Base-by-base conservation (phyloP, 2,113 vertebrate genomes). In the Polypterus senegalus region DNA sequence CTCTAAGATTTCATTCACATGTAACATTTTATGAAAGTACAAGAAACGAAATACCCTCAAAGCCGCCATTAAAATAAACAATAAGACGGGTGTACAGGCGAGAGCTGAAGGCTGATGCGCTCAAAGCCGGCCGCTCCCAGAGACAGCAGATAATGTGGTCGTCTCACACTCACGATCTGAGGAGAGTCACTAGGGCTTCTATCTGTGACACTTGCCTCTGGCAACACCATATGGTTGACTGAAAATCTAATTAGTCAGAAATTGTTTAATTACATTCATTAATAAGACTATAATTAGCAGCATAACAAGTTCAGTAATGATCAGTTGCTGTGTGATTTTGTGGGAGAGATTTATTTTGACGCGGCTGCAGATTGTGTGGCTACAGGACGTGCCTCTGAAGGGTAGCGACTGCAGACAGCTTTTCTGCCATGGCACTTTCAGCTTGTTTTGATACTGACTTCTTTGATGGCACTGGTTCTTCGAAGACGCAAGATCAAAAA, bases 281-380 rank as follows among this genome's bases (percentile, higher is more conserved):
- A 71, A 71, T 71, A 68, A 65, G 66, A 56, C 55, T 48, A 64
- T 61, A 64, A 60, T 70, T 66, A 60, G 65, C 59, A 47, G 59
- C 57, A 62, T 63, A 61, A 63, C 62, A 58, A 52, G 65, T 56
- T 54, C 57, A 46, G 49, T 57, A 49, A 62, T 61, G 49, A 49
- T 61, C 47, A 62, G 48, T 60, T 54, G 57, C 47, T 57, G 48
- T 52, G 60, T 51, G 65, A 58, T 27, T 57, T 66, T 58, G 45
- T 44, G 11, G 54, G 49, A 44, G 48, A 61, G 54, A 57, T 58
- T 57, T 47, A 61, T 61, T 58, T 58, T 64, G 63, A 59, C 63
- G 48, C 46, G 59, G 48, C n/a, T 11, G 27, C 57, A 64, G 63
- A 64, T 64, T 64, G 57, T 27, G 9, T 27, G 48, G 43, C 46